Percentiles rank a stretch among this genome's conserved stretches.
Evolutionary conservation across 2,888 invertebrate genomes (phyloP).

Genomic region (Sipunculus nudus): DNA sequence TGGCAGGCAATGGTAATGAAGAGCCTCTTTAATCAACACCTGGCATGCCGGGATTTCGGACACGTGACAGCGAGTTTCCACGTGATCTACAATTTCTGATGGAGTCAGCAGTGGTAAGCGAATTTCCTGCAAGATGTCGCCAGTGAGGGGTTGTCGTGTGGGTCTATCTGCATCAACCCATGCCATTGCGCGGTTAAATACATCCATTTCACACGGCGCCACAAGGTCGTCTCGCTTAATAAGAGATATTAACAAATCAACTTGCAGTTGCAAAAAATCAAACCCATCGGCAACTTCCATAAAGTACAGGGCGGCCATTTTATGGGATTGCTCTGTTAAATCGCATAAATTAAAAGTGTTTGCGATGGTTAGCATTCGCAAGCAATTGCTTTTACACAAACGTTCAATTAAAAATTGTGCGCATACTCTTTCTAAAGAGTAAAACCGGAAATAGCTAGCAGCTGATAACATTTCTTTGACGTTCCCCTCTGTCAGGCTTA

Average conservation of each 20-base stretch:
- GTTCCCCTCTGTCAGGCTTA: constrained; percentile 42
- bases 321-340: constrained; percentile 37
- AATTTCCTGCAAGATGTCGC: constrained; percentile 41
- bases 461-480: constrained; percentile 44
- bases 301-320: constrained; percentile 45
- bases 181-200: constrained; percentile 39
- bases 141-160: constrained; percentile 38
- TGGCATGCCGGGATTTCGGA: constrained; percentile 53
- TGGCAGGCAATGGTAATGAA: constrained; percentile 54
- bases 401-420: constrained; percentile 43
- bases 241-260: constrained; percentile 34
- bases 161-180: constrained; percentile 46
- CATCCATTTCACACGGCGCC: constrained; percentile 43
- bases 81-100: constrained; percentile 47
- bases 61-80: constrained; percentile 45
- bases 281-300: constrained; percentile 33
- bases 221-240: constrained; percentile 18
- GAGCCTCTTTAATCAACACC: constrained; percentile 48
- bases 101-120: constrained; percentile 48
- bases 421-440: constrained; percentile 44
- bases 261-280: constrained; percentile 41
- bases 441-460: constrained; percentile 41
- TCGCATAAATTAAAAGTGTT: constrained; percentile 37
- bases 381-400: constrained; percentile 44
- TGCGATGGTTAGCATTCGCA: constrained; percentile 43